Evolutionary conservation across 64 coral and sea anemone genomes (phyloP).

Genomic region (Hydrozoanthus tunicans): DNA sequence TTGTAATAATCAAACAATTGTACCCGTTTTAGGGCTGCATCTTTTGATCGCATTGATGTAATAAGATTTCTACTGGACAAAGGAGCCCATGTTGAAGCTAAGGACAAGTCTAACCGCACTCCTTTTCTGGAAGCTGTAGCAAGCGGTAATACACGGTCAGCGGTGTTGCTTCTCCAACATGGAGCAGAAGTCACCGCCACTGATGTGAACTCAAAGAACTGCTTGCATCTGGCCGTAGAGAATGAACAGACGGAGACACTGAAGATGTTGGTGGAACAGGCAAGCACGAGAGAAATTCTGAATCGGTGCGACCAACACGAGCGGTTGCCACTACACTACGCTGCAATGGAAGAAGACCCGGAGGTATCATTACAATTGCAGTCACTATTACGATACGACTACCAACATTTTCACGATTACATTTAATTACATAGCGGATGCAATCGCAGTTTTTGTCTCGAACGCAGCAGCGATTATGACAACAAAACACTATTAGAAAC

Average conservation of each 20-base stretch:
- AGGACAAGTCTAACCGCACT: constrained; percentile 53
- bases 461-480: too few species aligned
- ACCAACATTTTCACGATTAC: too few species aligned
- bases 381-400: background rate
- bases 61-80: constrained; percentile 50
- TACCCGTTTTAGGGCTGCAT: constrained; percentile 54
- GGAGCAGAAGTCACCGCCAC: constrained; percentile 67
- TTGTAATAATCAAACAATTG: background rate
- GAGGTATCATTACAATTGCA: constrained; percentile 39
- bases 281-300: background rate
- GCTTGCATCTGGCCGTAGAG: constrained; percentile 79
- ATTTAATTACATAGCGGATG: too few species aligned
- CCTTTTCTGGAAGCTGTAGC: constrained; percentile 76
- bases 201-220: constrained; percentile 60
- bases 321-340: constrained; percentile 78
- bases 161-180: constrained; percentile 44
- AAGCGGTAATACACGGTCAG: constrained; percentile 59
- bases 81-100: constrained; percentile 44
- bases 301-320: constrained; percentile 58
- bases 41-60: constrained; percentile 64
- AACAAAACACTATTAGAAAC: too few species aligned
- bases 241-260: constrained; percentile 68
- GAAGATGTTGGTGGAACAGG: constrained; percentile 58
- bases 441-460: too few species aligned
- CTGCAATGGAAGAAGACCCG: constrained; percentile 57